Evolutionary conservation across 1,140 invertebrate genomes (phyloP).

Genomic region (Samia ricini): DNA sequence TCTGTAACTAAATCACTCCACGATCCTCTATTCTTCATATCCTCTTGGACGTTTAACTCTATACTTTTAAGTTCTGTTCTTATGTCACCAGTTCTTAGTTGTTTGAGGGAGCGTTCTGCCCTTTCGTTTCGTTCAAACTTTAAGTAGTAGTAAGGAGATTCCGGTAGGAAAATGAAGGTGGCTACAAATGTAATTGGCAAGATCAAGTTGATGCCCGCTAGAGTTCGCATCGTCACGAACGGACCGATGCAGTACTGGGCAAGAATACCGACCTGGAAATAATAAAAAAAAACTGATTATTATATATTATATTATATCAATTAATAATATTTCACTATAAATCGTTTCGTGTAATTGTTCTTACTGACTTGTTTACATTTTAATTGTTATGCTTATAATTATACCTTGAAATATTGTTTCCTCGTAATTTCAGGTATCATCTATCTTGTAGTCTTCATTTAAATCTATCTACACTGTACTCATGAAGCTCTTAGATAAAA

Average conservation of each 20-base stretch:
- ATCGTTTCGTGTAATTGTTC: background rate
- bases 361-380: background rate
- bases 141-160: slow-evolving; percentile 80
- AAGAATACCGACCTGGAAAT: slow-evolving; percentile 82
- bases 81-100: slow-evolving; percentile 78
- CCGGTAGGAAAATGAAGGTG: slow-evolving; percentile 78
- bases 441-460: no score
- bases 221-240: slow-evolving; percentile 77
- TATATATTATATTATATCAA: no score
- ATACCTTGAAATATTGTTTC: no score
- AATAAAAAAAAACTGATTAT: slow-evolving; percentile 23
- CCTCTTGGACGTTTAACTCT: slow-evolving; percentile 79
- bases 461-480: no score
- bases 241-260: slow-evolving; percentile 83
- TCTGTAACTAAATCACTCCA: slow-evolving; percentile 80
- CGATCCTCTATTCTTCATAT: slow-evolving; percentile 75
- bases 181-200: slow-evolving; percentile 78
- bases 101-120: slow-evolving; percentile 75
- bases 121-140: slow-evolving; percentile 72
- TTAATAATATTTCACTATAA: no score
- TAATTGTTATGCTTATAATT: no score
- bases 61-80: slow-evolving; percentile 81
- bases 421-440: no score
- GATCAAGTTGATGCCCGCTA: slow-evolving; percentile 78
- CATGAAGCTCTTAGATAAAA: no score